Base-by-base conservation (phyloP, 2,113 vertebrate species). In the Cairina moschata region DNA sequence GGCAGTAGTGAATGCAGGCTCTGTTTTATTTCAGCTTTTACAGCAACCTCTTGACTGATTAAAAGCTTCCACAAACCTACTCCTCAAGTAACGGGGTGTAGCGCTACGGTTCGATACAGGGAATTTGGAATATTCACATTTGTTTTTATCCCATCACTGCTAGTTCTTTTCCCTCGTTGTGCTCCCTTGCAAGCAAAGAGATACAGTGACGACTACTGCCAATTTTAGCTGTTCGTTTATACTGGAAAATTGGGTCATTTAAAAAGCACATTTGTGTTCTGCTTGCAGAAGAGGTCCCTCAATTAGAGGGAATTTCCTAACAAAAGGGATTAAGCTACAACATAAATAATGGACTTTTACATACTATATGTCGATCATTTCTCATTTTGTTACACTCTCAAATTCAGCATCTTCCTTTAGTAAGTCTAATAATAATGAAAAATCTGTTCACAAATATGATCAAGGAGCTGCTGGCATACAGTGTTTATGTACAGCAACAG, bases 121-220 rank as follows among this genome's bases (percentile, higher is more conserved):
- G 55, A 95, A 77, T 67, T 97, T 38, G 42, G 87, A 93, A 78
- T 17, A 68, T 81, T 78, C 17, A 23, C 80, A 83, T 93, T 92
- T 58, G 83, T 74, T 92, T 92, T 93, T 20, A 36, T 36, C 55
- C 81, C 74, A 79, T 68, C 93, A 85, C 94, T 83, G 74, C 94
- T 68, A 77, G 78, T 40, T 83, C 42, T 17, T 3, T 8, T 9
- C 55, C 65, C 34, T 85, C 42, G 32, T 59, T 4, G 38, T 82
- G 97, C 90, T 95, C 96, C 97, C 97, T 97, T 96, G 98, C 98
- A 97, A 98, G 98, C 97, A 97, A 97, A 98, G 96, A 93, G 94
- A 95, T 73, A 96, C 59, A 62, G 82, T 90, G 73, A 91, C 25
- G 21, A 71, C 87, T 87, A 91, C 94, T 96, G 91, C 95, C 92